Base-by-base conservation (phyloP, 2,797 vertebrate species). In the Fistularia commersonii region DNA sequence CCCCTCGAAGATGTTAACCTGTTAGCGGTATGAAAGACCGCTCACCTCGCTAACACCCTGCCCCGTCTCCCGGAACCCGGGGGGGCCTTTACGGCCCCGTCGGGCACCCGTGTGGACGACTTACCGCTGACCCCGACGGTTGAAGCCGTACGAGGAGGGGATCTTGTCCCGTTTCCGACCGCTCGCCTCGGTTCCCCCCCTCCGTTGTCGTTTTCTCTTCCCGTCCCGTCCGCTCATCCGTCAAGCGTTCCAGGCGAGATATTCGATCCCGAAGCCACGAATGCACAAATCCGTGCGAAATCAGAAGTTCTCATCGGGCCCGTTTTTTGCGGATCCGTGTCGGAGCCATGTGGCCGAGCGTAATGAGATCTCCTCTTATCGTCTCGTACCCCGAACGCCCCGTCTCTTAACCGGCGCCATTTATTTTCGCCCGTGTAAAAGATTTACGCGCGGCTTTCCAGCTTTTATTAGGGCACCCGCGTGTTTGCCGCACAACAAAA, bases 1-100 rank as follows among this genome's bases (percentile, higher is more conserved):
- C 80, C 86, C 87, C 85, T 85, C 74, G 76, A 85, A 86, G 86
- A 90, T 84, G 87, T 90, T 89, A 86, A 90, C 90, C 84, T 89
- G 80, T 83, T 87, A 79, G 72, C 59, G 81, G 88, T 90, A 88
- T 90, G 83, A 90, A 91, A 87, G 84, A 81, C 80, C 61, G 67
- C 81, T 90, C 82, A 86, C 86, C 88, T 79, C 86, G 73, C 86
- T 89, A 87, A 87, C 84, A 3, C 39, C 39, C 39, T 8, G 0
- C 2, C 48, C 34, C 5, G 9, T 10, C 47, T 14, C 48, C 49
- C 7, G 84, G 74, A 83, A 80, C 82, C 79, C 8, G 43, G 75
- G 69, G 73, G 65, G 82, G n/a, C 73, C 81, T 91, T 90, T 90
- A 90, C 86, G 83, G 81, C 77, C 86, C 87, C 88, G 84, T 86